A percentile compares a stretch with the other conserved stretches of the same genome.
These are phyloP conservation scores for Athalia rosae DNA, from an alignment of 2,888 invertebrate species.

Conservation along the genomic window DNA sequence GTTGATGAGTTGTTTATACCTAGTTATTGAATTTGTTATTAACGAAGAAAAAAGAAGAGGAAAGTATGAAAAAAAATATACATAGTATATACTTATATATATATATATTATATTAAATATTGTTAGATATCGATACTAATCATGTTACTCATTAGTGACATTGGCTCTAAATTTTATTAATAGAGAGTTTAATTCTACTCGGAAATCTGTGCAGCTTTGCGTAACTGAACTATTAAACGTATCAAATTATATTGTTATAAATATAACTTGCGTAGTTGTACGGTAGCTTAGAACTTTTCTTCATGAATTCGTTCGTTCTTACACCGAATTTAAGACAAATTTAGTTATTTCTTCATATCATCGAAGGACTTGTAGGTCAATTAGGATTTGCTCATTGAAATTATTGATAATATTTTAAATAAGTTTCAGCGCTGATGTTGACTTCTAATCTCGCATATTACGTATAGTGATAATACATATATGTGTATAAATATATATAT, in stretches of 20 bases:
- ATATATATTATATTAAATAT: conserved; percentile 18
- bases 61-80: no score
- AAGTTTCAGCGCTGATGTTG: conserved; percentile 15
- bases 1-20: conserved; percentile 24
- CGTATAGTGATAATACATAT: not conserved
- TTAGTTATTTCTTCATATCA: conserved; percentile 24
- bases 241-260: not conserved
- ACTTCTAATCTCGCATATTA: conserved; percentile 20
- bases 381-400: not conserved
- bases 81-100: no score
- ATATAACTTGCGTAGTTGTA: conserved; percentile 33
- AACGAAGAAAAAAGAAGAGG: not conserved
- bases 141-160: conserved; percentile 20
- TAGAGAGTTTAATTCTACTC: not conserved
- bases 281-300: not conserved
- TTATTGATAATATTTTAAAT: not conserved
- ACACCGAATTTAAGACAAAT: not conserved
- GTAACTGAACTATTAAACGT: not conserved
- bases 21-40: conserved; percentile 39
- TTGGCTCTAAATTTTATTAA: conserved; percentile 26
- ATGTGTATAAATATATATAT: no score
- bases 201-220: conserved; percentile 7
- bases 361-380: not conserved
- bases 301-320: not conserved
- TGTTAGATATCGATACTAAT: conserved; percentile 34